Evolutionary conservation across 2,113 vertebrate species (phyloP).

Genomic region (Ceratotherium simum): DNA sequence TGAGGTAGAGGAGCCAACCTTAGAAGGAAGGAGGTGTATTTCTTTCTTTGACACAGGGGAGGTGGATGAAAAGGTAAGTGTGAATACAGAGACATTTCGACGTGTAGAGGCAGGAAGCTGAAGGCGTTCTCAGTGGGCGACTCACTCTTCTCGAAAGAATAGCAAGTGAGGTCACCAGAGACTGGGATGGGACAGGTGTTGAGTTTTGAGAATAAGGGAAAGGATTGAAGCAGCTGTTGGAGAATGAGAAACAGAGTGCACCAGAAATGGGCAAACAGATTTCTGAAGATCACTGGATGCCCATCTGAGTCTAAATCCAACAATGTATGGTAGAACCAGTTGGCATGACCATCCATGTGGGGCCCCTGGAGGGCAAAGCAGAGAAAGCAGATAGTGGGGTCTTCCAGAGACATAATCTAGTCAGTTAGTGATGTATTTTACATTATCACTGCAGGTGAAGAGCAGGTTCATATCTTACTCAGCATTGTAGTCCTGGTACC

Average conservation of each 20-base stretch:
- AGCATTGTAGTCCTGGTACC: not conserved
- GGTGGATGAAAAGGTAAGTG: not conserved
- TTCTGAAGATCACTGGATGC: not conserved
- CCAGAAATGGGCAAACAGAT: not conserved
- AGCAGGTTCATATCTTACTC: not conserved
- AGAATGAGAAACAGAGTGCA: not conserved
- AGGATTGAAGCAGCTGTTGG: not conserved
- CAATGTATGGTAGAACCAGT: not conserved
- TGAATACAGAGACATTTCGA: not conserved
- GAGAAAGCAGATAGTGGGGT: not conserved
- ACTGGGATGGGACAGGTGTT: not conserved
- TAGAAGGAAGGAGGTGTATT: not conserved
- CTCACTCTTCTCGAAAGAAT: not conserved
- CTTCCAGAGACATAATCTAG: not conserved
- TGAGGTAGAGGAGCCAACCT: constrained; percentile 1
- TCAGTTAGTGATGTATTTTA: not conserved
- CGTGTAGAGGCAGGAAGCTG: not conserved
- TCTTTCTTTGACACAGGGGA: not conserved
- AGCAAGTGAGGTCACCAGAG: not conserved
- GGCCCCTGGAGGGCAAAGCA: not conserved
- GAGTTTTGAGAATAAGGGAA: not conserved
- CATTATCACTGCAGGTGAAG: not conserved
- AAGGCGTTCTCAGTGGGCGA: not conserved
- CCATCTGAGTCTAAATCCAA: not conserved
- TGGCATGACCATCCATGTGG: too few species aligned